Evolutionary conservation across 2,888 invertebrate species (phyloP).

Genomic region (Lymantria monacha): DNA sequence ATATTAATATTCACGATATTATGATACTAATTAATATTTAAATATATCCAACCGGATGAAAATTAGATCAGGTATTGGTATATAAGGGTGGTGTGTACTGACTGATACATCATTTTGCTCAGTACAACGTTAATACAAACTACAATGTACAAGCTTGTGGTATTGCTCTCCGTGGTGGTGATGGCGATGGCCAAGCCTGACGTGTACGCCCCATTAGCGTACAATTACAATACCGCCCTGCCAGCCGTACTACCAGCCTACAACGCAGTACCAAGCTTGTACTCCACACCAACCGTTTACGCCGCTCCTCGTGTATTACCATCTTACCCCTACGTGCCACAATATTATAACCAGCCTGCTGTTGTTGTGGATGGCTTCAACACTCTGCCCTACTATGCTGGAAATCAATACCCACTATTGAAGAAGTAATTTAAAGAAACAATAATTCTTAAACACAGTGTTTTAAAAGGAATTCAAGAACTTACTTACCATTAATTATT

Average conservation of each 20-base stretch:
- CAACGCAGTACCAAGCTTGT: slow-evolving; percentile 36
- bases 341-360: slow-evolving; percentile 42
- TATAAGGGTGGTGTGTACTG: slow-evolving; percentile 56
- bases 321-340: not conserved
- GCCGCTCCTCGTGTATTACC: slow-evolving; percentile 40
- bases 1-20: no score
- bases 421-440: no score
- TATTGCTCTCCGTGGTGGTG: slow-evolving; percentile 83
- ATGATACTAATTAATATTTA: no score
- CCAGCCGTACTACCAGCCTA: slow-evolving; percentile 30
- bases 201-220: slow-evolving; percentile 13
- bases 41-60: not conserved
- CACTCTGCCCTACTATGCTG: slow-evolving; percentile 43
- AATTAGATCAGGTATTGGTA: slow-evolving; percentile 34
- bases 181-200: slow-evolving; percentile 80
- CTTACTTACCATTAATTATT: no score
- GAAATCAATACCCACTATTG: not conserved
- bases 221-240: slow-evolving; percentile 46
- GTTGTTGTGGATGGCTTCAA: slow-evolving; percentile 52
- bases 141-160: slow-evolving; percentile 81
- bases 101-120: slow-evolving; percentile 65
- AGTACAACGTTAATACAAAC: slow-evolving; percentile 64
- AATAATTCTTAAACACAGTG: no score
- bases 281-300: slow-evolving; percentile 51
- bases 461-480: no score